A percentile compares a stretch with the other conserved stretches of the same genome.
Evolutionary conservation across 2,888 invertebrate species (phyloP).

Genomic region (Crocallis elinguaria): DNA sequence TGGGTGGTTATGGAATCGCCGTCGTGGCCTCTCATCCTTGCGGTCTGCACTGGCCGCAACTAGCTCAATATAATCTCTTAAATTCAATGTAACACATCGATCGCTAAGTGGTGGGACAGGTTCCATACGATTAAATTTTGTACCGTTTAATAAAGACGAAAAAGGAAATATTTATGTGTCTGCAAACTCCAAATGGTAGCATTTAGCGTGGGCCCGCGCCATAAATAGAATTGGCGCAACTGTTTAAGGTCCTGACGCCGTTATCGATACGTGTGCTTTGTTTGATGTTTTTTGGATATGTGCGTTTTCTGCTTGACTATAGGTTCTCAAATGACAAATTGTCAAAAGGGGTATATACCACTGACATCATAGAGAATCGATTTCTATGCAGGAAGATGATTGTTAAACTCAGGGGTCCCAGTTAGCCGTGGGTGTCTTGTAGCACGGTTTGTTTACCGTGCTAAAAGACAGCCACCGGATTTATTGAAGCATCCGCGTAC

Average conservation of each 20-base stretch:
- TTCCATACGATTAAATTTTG: conserved; percentile 13
- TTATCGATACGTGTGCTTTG: conserved; percentile 49
- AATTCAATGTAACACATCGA: conserved; percentile 21
- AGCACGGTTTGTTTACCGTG: conserved; percentile 35
- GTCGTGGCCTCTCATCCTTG: conserved; percentile 35
- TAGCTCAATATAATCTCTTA: conserved; percentile 17
- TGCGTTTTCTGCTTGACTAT: not conserved
- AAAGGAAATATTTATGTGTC: conserved; percentile 30
- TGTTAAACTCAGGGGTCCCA: conserved; percentile 36
- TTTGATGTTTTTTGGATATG: no score
- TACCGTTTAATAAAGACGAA: conserved; percentile 26
- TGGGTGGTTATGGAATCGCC: conserved; percentile 36
- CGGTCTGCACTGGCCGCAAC: conserved; percentile 41
- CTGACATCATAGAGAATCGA: conserved; percentile 9
- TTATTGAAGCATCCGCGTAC: conserved; percentile 45
- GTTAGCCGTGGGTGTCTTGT: conserved; percentile 40
- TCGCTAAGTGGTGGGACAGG: conserved; percentile 4
- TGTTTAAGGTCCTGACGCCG: conserved; percentile 61
- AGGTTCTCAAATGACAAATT: conserved; percentile 13
- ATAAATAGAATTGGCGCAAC: conserved; percentile 60
- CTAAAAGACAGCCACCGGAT: conserved; percentile 38
- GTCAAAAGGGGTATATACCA: conserved; percentile 1
- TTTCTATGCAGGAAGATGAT: conserved; percentile 4
- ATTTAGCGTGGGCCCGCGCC: conserved; percentile 58
- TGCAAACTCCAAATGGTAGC: conserved; percentile 39